Base-by-base conservation (phyloP, 2,888 invertebrate species). In the Lobophora halterata region DNA sequence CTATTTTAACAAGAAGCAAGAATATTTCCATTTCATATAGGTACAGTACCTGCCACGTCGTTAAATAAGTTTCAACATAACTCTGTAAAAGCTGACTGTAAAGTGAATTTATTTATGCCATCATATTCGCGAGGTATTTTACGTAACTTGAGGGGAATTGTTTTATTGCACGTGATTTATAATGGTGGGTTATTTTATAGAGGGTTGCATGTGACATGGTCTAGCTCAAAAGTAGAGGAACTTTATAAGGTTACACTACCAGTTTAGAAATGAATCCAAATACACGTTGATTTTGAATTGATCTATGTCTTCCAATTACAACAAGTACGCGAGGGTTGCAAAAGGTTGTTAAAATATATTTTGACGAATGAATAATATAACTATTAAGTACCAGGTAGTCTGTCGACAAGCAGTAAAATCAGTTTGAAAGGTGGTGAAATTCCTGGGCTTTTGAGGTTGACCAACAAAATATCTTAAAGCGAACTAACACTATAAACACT, bases 151-250 rank as follows among this genome's bases (percentile, higher is more conserved):
- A 45, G 45, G 51, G 21, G 37, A 54, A 60, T 55, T 62, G 44
- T 49, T 63, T 56, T 52, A 61, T 61, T 55, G 61, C 65, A 68
- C 57, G 69, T 60, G 66, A 59, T 62, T 70, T 61, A 61, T 60
- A 63, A 66, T 60, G 46, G 49, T 52, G 12, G 8, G 36, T 23
- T 36, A 19, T 40, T 45, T 25, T 18, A 36, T 37, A 58, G 44
- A 29, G 10, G 50, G 53, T 49, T 46, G 55, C 61, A 55, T 58
- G 55, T 61, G 59, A 55, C 58, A 54, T 55, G 53, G 44, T 44
- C 48, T 36, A 43, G 52, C 20, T n/a, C n/a, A 13, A 20, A 6
- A 4, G 6, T 5, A 20, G 10, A 5, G 7, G 6, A 8, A 14
- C n/a, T 11, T 28, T 3, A 8, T 9, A 21, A 18, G 6, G 7